Evolutionary conservation across 53 echinoderm and acorn worm species (phyloP), one percentile per base, ranked within the genome.

Genomic region (Crossaster papposus): DNA sequence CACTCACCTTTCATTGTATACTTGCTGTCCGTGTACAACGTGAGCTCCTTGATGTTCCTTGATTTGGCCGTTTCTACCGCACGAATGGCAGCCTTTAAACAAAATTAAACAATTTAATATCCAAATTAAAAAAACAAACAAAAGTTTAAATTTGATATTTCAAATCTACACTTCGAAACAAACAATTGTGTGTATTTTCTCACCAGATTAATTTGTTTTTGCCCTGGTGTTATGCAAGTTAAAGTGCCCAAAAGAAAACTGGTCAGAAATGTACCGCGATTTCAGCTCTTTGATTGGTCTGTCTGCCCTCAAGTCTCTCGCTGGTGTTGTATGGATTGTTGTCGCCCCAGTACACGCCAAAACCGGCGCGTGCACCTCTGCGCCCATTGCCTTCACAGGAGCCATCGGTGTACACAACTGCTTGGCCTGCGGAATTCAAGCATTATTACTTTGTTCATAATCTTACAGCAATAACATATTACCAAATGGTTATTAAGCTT

Each of bases 1-100:
- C 13, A 94, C 97, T 97, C 73, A 97, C 98, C 93, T 72, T 97
- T 95, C n/a, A 97, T 97, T 63, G 98, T 97, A 80, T 95, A 97
- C 33, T 93, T 97, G 81, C 96, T 96, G 86, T 97, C 97, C 38
- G 98, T 97, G 54, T 94, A 89, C 17, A 97, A 68, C 10, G 92
- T 93, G 3, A 95, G 58, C 52, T 77, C 53, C 34, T 85, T 65
- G 20, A 90, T 94, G 13, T 90, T 79, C 28, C 88, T 89, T 22
- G 88, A 36, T 36, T 93, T 93, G 24, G 95, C 93, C 14, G 80
- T 90, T 64, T 97, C 91, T 70, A 97, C 22, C 15, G 97, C 97
- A 81, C 89, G 89, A 14, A 93, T 70, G 33, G 95, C 97, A 54
- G 97, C 97, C 97, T 97, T 71, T 2, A 53, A 55, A 64, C 35